Evolutionary conservation across 2,113 vertebrate species (phyloP).

Genomic region (Helogale parvula): DNA sequence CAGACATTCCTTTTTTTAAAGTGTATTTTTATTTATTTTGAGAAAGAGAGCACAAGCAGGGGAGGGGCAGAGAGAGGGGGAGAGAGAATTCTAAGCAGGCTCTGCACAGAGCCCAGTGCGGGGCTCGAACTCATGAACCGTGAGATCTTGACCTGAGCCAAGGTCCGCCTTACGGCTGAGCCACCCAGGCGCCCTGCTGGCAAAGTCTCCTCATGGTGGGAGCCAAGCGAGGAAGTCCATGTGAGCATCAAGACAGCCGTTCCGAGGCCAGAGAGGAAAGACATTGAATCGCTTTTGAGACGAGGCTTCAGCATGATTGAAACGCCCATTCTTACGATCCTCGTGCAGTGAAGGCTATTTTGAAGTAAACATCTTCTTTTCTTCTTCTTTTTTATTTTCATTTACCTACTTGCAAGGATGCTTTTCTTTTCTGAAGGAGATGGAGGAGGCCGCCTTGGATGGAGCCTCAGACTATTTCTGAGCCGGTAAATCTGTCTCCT

Average conservation of each 20-base stretch:
- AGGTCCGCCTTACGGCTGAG: no score
- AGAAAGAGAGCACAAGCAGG: no score
- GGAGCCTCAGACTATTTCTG: not conserved
- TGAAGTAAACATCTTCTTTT: conserved; percentile 73
- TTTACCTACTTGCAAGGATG: conserved; percentile 43
- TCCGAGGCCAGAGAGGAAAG: conserved; percentile 75
- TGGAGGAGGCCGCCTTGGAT: not conserved
- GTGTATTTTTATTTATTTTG: no score
- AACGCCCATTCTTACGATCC: conserved; percentile 79
- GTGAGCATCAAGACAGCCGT: conserved; percentile 78
- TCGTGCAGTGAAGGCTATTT: conserved; percentile 80
- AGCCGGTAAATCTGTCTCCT: fast-evolving
- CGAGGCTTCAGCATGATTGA: conserved; percentile 80
- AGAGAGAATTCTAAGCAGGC: no score
- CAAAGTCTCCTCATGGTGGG: conserved; percentile 29
- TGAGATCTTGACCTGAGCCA: no score
- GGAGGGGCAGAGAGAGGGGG: no score
- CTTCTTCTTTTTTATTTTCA: conserved; percentile 48
- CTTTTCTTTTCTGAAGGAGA: not conserved
- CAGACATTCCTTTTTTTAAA: conserved; percentile 59
- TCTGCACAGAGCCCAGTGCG: no score
- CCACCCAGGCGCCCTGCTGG: no score
- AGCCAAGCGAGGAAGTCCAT: conserved; percentile 80
- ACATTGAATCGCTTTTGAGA: conserved; percentile 73
- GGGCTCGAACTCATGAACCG: no score